These are phyloP conservation scores for Harlomillsia oculata DNA, from an alignment of 1,140 invertebrate genomes.

Conservation along the genomic window DNA sequence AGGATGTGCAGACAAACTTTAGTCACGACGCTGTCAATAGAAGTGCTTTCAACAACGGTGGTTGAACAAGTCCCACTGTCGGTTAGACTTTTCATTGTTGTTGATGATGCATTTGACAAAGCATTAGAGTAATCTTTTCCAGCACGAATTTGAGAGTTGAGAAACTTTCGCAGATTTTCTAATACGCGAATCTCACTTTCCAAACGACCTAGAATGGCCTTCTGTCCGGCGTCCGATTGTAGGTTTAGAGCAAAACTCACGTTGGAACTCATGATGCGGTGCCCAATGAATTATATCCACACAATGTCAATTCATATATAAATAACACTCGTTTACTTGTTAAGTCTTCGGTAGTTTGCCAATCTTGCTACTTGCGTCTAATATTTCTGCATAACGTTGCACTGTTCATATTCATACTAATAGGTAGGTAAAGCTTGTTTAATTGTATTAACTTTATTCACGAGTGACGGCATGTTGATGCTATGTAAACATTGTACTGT, in stretches of 20 bases:
- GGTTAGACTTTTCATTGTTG: conserved; percentile 31
- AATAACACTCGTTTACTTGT: too few species aligned
- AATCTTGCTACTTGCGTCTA: too few species aligned
- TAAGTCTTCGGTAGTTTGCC: too few species aligned
- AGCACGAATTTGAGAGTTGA: conserved; percentile 20
- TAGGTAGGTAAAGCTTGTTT: too few species aligned
- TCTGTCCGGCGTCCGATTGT: conserved; percentile 31
- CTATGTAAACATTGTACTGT: too few species aligned
- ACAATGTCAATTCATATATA: too few species aligned
- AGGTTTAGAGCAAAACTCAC: conserved; percentile 33
- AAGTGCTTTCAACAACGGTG: background rate
- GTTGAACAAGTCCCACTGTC: background rate
- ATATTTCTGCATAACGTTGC: too few species aligned
- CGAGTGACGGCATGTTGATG: too few species aligned
- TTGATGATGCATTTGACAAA: conserved; percentile 16
- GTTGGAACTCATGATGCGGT: conserved; percentile 35
- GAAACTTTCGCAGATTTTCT: conserved; percentile 33
- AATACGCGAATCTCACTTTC: conserved; percentile 31
- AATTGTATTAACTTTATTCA: too few species aligned
- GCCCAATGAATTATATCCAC: too few species aligned
- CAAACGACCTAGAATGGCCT: conserved; percentile 25
- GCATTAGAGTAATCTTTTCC: conserved; percentile 23
- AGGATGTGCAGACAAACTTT: conserved; percentile 32
- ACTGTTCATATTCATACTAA: too few species aligned
- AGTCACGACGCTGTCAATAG: conserved; percentile 21